Evolutionary conservation across 2,888 invertebrate species (phyloP), one percentile per base, ranked within the genome.

Genomic region (Spodoptera exigua): DNA sequence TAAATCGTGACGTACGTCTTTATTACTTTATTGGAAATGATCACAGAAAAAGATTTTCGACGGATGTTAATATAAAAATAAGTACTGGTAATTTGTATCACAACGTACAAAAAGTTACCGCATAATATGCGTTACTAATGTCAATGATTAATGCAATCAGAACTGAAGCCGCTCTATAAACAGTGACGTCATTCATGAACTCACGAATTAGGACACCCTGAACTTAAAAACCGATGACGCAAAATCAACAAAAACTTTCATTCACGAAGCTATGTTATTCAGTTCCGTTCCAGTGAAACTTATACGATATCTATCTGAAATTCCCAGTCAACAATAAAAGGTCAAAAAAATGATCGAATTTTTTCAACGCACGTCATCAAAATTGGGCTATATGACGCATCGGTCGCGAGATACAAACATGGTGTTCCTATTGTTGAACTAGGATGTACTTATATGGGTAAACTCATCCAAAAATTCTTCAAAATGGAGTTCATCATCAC

Each of bases 231-330:
- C 69, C 57, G 60, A 71, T 78, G 80, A 80, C 70, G 77, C 64
- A 64, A 61, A 69, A 39, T 52, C 35, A 41, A 40, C 56, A 74
- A 76, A 79, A 79, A 69, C 74, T 70, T 70, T 65, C 72, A 39
- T 69, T 74, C 77, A 72, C 73, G 78, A 65, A 65, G 76, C 61
- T 69, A 74, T 75, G 61, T 48, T 55, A 55, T 63, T 44, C 70
- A 72, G 79, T 79, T 81, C 80, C 82, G 80, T 73, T 81, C 72
- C 59, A 48, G 74, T 79, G 79, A 81, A 79, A 69, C 52, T 65
- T 61, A 48, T 56, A n/a, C 39, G 74, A 78, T 76, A 52, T 36
- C 13, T 55, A 80, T 78, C 73, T 65, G 57, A 78, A 77, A 81
- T 73, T 68, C 66, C 65, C 66, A 45, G 64, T 53, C 59, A 49